These are phyloP conservation scores for Cyclophora punctaria DNA, from an alignment of 2,888 invertebrate genomes.

Conservation along the genomic window DNA sequence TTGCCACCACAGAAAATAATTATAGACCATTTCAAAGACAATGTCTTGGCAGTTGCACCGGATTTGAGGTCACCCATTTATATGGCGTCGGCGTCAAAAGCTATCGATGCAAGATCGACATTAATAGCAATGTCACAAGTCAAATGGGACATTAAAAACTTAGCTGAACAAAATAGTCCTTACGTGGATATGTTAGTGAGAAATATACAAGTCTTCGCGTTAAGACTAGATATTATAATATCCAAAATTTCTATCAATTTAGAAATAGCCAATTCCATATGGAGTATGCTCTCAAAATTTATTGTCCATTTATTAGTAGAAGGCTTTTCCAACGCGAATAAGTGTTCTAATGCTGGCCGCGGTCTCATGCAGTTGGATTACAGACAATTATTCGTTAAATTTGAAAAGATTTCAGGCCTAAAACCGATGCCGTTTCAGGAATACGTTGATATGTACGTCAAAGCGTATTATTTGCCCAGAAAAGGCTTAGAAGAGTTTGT, in stretches of 20 bases:
- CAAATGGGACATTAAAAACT: conserved; percentile 96
- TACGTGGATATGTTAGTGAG: conserved; percentile 88
- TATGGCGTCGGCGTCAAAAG: conserved; percentile 87
- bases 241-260: conserved; percentile 81
- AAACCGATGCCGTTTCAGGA: conserved; percentile 91
- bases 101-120: conserved; percentile 84
- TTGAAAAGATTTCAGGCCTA: conserved; percentile 88
- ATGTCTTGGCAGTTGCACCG: conserved; percentile 81
- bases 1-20: conserved; percentile 80
- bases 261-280: conserved; percentile 82
- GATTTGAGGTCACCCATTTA: conserved; percentile 91
- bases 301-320: conserved; percentile 93
- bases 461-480: conserved; percentile 96
- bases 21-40: conserved; percentile 81
- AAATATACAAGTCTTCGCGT: conserved; percentile 85
- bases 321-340: conserved; percentile 92
- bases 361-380: conserved; percentile 99
- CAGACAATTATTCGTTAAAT: conserved; percentile 92
- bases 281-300: conserved; percentile 91
- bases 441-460: conserved; percentile 95
- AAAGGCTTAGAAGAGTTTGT: conserved; percentile 92
- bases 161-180: conserved; percentile 93
- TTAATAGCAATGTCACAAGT: conserved; percentile 92
- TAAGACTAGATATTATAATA: conserved; percentile 83
- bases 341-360: conserved; percentile 96